Base-by-base conservation (phyloP, 2,113 vertebrate species). In the Lampris megalopsis region DNA sequence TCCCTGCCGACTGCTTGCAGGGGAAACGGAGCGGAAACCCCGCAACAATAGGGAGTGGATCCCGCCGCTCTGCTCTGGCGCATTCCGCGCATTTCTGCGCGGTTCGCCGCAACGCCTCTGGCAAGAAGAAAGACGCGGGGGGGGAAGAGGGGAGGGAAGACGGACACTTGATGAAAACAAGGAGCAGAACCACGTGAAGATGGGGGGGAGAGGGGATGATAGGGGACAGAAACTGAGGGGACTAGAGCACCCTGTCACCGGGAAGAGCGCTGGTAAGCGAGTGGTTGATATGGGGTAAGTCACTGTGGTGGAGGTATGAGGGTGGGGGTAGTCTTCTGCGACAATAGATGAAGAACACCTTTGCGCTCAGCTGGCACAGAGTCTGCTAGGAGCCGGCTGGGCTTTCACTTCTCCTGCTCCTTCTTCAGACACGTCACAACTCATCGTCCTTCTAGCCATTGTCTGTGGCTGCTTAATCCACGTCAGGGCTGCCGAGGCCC, bases 21-120 rank as follows among this genome's bases (percentile, higher is more conserved):
- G 86, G 79, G 80, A 86, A 87, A 86, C 9, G 85, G 76, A 80
- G 89, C 86, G 72, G 91, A 93, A 93, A 71, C 68, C 77, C 64
- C 83, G 76, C 88, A 75, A 92, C 92, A 93, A 90, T 67, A 76
- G 65, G 50, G 66, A 67, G 77, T 68, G 85, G 88, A 82, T 88
- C 87, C 57, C 81, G 62, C 77, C 64, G 84, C 84, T 83, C 88
- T 76, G 87, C 83, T 47, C 86, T 79, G 80, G 57, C 53, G 79
- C 90, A 91, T 93, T 92, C 92, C 79, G 68, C 13, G 36, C 85
- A 92, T 90, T 80, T 76, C 80, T 69, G 45, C 62, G 73, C 49
- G 1, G 42, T 71, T 82, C 67, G 63, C 71, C 47, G 72, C 84
- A 80, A 76, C 73, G 84, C 42, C 62, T 47, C 67, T 56, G 49